Percentiles rank a stretch among this genome's conserved stretches.
phyloP scores from a whole-genome alignment of 2,113 vertebrate genomes.

The Chionis minor region DNA sequence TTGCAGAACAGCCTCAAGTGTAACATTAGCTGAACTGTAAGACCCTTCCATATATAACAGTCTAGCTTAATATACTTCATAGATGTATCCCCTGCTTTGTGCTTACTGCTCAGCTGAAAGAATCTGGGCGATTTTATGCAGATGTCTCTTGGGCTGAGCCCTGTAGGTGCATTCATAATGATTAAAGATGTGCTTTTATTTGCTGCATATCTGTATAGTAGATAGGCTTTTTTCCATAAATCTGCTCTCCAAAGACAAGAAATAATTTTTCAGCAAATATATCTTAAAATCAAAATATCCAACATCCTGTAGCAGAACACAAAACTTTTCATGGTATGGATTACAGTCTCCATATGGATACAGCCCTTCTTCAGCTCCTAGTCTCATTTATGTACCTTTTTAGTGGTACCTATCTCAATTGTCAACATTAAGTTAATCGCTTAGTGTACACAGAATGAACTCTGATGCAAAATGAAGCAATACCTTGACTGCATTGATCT shows the following conservation, averaged over 20 bases:
- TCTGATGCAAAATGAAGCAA: neutral
- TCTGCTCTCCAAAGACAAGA: neutral
- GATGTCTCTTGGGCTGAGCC: neutral
- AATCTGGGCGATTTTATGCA: neutral
- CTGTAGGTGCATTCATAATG: neutral
- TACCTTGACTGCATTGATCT: neutral
- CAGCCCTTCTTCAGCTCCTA: neutral
- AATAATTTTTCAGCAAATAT: neutral
- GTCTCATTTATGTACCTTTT: neutral
- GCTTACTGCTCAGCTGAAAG: neutral
- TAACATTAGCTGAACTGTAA: slow-evolving; percentile 50
- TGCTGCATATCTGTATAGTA: neutral
- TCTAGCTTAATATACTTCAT: slow-evolving; percentile 20
- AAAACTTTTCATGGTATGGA: neutral
- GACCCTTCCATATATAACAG: slow-evolving; percentile 29
- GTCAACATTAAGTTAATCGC: neutral
- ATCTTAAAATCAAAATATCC: neutral
- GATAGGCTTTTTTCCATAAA: neutral
- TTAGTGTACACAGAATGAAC: neutral
- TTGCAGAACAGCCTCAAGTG: slow-evolving; percentile 50
- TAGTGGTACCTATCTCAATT: neutral
- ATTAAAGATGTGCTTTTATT: slow-evolving; percentile 38
- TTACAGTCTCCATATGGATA: neutral
- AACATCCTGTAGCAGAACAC: neutral
- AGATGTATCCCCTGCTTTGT: neutral